Evolutionary conservation across 2,888 invertebrate genomes (phyloP).

Genomic region (Drosophila hawaiiensis): DNA sequence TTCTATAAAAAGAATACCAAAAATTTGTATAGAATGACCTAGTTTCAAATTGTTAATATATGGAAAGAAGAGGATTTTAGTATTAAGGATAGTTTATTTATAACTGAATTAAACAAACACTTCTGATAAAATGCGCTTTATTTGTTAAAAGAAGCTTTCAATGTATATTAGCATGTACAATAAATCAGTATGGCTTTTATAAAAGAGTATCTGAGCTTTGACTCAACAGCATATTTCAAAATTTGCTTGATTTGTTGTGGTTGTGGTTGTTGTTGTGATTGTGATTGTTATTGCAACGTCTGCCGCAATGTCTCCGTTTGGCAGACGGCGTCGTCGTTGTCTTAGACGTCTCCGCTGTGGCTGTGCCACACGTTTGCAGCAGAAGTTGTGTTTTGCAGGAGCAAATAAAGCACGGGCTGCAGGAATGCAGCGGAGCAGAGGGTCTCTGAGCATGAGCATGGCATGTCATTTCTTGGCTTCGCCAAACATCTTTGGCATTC

Average conservation of each 20-base stretch:
- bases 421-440: constrained; percentile 37
- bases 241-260: constrained; percentile 35
- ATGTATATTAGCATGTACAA: not conserved
- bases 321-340: constrained; percentile 53
- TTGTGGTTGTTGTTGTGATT: constrained; percentile 30
- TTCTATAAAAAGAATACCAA: not conserved
- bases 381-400: constrained; percentile 11
- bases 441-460: constrained; percentile 65
- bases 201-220: constrained; percentile 48
- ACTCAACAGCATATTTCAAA: constrained; percentile 14
- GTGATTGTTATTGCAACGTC: constrained; percentile 72
- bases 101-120: not conserved
- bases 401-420: constrained; percentile 11
- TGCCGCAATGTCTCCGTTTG: constrained; percentile 76
- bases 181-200: constrained; percentile 1
- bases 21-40: not conserved
- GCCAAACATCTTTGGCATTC: constrained; percentile 77
- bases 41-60: not conserved
- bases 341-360: constrained; percentile 48
- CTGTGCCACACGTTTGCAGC: constrained; percentile 39
- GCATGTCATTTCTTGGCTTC: constrained; percentile 78
- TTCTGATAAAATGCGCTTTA: not conserved
- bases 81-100: constrained; percentile 1
- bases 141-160: not conserved
- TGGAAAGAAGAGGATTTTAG: not conserved